phyloP scores from a whole-genome alignment of 2,888 invertebrate species.

The Osmoderma eremita region DNA sequence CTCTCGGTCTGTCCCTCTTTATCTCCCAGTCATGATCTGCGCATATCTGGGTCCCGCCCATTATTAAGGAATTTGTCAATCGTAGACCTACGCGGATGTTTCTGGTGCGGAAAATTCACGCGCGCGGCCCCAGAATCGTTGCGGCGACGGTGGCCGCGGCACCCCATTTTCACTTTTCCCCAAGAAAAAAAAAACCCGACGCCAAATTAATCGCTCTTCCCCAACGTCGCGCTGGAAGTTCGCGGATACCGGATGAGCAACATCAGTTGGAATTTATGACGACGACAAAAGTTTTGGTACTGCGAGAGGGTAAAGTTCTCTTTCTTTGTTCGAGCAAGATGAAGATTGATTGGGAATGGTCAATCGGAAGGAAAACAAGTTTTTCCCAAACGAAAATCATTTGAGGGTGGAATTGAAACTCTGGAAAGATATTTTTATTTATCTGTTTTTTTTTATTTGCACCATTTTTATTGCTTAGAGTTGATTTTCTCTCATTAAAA shows the following conservation, averaged over 20 bases:
- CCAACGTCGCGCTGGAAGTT: background rate
- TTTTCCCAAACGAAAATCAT: too few relatives aligned
- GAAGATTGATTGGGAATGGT: too few relatives aligned
- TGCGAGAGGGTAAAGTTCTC: background rate
- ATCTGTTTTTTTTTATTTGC: too few relatives aligned
- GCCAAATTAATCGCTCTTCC: background rate
- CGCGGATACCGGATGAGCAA: background rate
- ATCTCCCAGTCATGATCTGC: slow-evolving; percentile 28
- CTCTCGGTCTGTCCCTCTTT: slow-evolving; percentile 1
- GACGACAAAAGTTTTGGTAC: too few relatives aligned
- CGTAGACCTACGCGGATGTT: slow-evolving; percentile 1
- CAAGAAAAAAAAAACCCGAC: slow-evolving; percentile 6
- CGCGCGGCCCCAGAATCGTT: too few relatives aligned
- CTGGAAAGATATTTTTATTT: too few relatives aligned
- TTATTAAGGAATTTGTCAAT: slow-evolving; percentile 35
- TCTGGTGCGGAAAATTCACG: slow-evolving; percentile 27
- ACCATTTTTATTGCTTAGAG: too few relatives aligned
- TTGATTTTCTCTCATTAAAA: too few relatives aligned
- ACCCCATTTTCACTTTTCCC: slow-evolving; percentile 34
- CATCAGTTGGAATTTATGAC: background rate
- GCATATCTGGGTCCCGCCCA: slow-evolving; percentile 35
- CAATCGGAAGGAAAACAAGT: too few relatives aligned
- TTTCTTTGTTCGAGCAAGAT: background rate
- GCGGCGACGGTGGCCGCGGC: too few relatives aligned
- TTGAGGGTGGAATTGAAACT: too few relatives aligned